A percentile compares a stretch with the other conserved stretches of the same genome.
phyloP scores from a whole-genome alignment of 2,888 invertebrate species.

The Eumacrocentrus americanus region DNA sequence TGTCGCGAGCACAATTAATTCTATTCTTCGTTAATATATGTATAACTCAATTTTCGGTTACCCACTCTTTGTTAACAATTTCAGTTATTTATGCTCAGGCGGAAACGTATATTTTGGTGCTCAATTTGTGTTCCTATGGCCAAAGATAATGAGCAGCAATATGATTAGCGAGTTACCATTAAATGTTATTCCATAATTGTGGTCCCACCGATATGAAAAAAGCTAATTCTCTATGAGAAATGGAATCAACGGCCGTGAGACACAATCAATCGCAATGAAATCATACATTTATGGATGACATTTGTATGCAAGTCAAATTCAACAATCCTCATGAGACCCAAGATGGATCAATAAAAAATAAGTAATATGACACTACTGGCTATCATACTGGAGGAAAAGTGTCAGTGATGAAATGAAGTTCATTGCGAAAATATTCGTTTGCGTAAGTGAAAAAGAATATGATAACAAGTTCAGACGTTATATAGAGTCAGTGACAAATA shows the following conservation, averaged over 20 bases:
- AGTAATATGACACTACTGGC: not conserved
- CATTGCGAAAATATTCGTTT: not conserved
- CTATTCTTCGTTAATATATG: not conserved
- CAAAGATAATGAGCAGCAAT: not conserved
- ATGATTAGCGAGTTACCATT: not conserved
- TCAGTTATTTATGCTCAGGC: too few relatives aligned
- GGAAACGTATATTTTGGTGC: not conserved
- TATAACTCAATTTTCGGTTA: not conserved
- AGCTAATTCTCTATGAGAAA: too few relatives aligned
- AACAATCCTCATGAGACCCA: too few relatives aligned
- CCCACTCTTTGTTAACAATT: too few relatives aligned
- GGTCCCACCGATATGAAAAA: not conserved
- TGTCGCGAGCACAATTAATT: too few relatives aligned
- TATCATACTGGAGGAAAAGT: not conserved
- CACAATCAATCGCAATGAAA: not conserved
- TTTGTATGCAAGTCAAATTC: too few relatives aligned
- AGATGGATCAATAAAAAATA: not conserved
- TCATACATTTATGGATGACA: not conserved
- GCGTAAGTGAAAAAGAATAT: not conserved
- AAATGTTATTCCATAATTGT: not conserved
- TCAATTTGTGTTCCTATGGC: not conserved
- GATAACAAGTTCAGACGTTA: not conserved
- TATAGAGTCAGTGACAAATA: not conserved
- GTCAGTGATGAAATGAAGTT: not conserved
- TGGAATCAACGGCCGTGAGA: not conserved